Conservation (phyloP, 1,140 invertebrate genomes). For the Neodiprion lecontei region DNA sequence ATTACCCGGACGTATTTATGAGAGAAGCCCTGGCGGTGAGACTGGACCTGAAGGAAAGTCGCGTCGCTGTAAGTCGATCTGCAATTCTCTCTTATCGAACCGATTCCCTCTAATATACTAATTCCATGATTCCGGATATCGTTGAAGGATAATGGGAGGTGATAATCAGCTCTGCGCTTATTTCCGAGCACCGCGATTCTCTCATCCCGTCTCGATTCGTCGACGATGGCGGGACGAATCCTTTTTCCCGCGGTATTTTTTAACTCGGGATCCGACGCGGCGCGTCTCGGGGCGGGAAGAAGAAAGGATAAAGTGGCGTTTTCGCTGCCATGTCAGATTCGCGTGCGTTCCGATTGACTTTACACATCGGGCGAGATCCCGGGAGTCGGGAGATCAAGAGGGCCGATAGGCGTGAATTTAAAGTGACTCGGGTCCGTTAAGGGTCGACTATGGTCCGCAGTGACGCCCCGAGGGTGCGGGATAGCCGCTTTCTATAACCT, state of each 20-base stretch:
- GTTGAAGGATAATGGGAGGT: not conserved
- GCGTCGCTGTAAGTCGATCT: constrained; percentile 89
- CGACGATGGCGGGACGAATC: too few relatives aligned
- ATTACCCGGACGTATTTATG: constrained; percentile 99
- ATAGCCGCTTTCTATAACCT: constrained; percentile 32
- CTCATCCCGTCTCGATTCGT: too few relatives aligned
- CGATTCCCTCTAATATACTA: not conserved
- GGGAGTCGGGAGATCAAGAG: not conserved
- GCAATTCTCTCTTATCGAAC: not conserved
- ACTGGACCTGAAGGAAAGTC: constrained; percentile 95
- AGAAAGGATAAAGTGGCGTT: too few relatives aligned
- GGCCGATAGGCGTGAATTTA: constrained; percentile 36
- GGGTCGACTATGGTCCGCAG: constrained; percentile 32
- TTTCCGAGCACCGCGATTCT: not conserved
- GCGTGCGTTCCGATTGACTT: not conserved
- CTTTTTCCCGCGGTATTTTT: too few relatives aligned
- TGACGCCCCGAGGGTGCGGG: constrained; percentile 34
- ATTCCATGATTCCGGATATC: not conserved
- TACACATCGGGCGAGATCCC: not conserved
- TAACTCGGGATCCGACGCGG: too few relatives aligned
- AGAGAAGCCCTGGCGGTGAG: constrained; percentile 93
- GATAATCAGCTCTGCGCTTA: not conserved
- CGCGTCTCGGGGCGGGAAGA: too few relatives aligned
- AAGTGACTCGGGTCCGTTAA: constrained; percentile 30
- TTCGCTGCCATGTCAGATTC: not conserved